Conservation (phyloP, 2,888 invertebrate species). For the Opisthograptis luteolata region DNA sequence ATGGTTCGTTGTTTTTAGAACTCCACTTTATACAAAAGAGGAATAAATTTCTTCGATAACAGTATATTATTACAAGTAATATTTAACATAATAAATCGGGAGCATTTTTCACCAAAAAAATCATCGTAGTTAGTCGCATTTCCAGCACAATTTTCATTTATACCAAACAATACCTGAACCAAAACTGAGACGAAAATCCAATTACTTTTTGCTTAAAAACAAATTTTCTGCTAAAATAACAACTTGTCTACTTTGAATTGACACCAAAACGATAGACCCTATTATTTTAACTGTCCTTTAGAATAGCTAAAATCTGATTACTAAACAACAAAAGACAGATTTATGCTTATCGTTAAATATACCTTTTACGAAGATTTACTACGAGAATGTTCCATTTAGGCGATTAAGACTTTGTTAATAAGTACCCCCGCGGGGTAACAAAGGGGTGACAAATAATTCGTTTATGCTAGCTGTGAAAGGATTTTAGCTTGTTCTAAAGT, state of each 20-base stretch:
- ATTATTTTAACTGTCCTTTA: constrained; percentile 24
- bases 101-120: no score
- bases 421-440: constrained; percentile 62
- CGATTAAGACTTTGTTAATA: constrained; percentile 78
- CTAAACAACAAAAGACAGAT: constrained; percentile 58
- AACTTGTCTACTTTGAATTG: background rate
- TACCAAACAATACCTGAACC: no score
- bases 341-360: constrained; percentile 62
- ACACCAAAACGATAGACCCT: constrained; percentile 1
- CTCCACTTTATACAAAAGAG: no score
- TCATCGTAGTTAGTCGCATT: no score
- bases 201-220: no score
- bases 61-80: no score
- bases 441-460: constrained; percentile 77
- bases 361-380: constrained; percentile 69
- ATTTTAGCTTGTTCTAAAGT: constrained; percentile 44
- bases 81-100: no score
- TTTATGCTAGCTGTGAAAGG: constrained; percentile 58
- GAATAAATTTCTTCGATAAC: no score
- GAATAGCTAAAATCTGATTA: constrained; percentile 43
- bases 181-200: no score
- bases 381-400: constrained; percentile 66
- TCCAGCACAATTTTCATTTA: no score
- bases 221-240: background rate
- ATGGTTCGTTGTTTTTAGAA: no score